Evolutionary conservation across 1,140 invertebrate species (phyloP).

Genomic region (Thalassaphorura encarpata): DNA sequence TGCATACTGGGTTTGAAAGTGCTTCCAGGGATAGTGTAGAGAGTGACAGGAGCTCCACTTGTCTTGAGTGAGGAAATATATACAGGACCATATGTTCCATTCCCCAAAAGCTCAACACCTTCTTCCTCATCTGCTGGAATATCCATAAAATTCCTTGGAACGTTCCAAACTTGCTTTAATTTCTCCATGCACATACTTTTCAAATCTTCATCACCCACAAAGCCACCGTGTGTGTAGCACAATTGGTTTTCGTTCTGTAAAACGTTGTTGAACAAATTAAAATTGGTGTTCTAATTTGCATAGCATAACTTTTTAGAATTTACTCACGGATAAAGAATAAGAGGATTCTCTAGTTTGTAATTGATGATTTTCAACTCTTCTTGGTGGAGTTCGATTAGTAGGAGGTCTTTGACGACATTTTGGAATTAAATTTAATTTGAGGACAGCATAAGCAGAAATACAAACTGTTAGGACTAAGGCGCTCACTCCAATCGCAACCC

Average conservation of each 20-base stretch:
- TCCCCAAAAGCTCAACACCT: conserved; percentile 49
- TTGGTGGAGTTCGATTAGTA: not conserved
- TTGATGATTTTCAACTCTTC: conserved; percentile 20
- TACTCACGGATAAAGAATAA: conserved; percentile 10
- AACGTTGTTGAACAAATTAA: too few relatives aligned
- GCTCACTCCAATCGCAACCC: conserved; percentile 50
- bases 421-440: conserved; percentile 46
- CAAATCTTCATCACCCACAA: conserved; percentile 27
- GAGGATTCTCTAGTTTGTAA: conserved; percentile 13
- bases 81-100: conserved; percentile 67
- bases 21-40: conserved; percentile 13
- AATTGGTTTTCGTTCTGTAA: conserved; percentile 3
- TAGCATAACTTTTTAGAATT: too few relatives aligned
- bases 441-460: conserved; percentile 48
- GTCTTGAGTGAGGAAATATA: conserved; percentile 34
- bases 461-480: conserved; percentile 47
- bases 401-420: conserved; percentile 36
- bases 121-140: conserved; percentile 38
- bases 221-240: conserved; percentile 28
- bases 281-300: too few relatives aligned
- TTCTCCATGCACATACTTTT: conserved; percentile 42
- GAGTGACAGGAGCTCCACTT: conserved; percentile 18
- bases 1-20: conserved; percentile 11
- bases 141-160: conserved; percentile 56
- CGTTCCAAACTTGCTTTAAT: conserved; percentile 60